phyloP scores from a whole-genome alignment of 2,797 vertebrate species.

The Gymnoscopelus braueri region DNA sequence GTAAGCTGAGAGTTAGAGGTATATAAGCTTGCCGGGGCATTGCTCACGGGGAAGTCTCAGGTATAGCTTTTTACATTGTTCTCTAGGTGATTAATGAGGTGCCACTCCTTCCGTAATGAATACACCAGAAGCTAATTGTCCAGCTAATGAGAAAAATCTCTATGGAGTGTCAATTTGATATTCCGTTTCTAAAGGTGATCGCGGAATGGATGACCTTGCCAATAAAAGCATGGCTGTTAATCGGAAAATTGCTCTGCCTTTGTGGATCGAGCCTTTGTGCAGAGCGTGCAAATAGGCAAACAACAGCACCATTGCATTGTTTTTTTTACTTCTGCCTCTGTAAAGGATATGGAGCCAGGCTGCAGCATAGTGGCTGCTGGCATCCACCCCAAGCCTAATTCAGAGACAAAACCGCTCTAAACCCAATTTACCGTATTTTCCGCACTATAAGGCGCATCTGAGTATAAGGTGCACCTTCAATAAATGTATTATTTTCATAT shows the following conservation, averaged over 20 bases:
- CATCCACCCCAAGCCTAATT: no score
- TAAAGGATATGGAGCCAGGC: no score
- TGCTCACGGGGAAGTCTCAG: slow-evolving; percentile 51
- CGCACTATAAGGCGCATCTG: no score
- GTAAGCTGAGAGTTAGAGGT: slow-evolving; percentile 4
- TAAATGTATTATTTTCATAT: no score
- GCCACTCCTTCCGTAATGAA: slow-evolving; percentile 71
- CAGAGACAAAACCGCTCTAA: no score
- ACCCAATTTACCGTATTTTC: no score
- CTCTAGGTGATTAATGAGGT: slow-evolving; percentile 74
- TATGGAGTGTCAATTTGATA: slow-evolving; percentile 73
- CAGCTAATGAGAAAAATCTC: slow-evolving; percentile 79
- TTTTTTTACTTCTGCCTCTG: no score
- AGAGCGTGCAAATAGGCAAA: no score
- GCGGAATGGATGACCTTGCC: slow-evolving; percentile 66
- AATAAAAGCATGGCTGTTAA: slow-evolving; percentile 56
- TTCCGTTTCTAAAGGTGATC: slow-evolving; percentile 71
- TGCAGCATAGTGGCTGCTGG: no score
- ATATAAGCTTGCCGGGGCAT: slow-evolving; percentile 8
- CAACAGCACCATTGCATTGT: no score
- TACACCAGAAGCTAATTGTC: slow-evolving; percentile 75
- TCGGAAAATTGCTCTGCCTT: slow-evolving; percentile 37
- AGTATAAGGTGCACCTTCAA: no score
- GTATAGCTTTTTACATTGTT: slow-evolving; percentile 63
- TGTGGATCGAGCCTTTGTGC: slow-evolving; percentile 12